Evolutionary conservation across 2,113 vertebrate genomes (phyloP).

Genomic region (Xiphophorus maculatus): DNA sequence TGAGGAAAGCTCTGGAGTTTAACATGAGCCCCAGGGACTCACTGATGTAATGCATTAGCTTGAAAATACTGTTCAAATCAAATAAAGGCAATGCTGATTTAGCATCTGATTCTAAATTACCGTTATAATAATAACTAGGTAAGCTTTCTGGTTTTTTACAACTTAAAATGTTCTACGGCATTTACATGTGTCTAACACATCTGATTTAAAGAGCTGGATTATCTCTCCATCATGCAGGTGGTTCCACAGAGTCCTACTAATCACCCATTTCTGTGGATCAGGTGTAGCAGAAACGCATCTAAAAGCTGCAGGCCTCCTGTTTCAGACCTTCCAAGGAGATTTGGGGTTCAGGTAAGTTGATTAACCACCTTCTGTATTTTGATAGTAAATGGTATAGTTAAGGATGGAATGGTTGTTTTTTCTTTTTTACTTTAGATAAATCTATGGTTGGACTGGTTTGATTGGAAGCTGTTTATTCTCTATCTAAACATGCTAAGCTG

Average conservation of each 20-base stretch:
- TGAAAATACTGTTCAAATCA: background rate
- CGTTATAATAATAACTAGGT: background rate
- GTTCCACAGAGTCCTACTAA: background rate
- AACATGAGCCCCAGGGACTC: background rate
- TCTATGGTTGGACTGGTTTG: background rate
- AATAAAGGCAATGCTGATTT: background rate
- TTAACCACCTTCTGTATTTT: background rate
- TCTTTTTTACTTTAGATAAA: background rate
- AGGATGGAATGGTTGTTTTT: background rate
- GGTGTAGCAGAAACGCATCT: background rate
- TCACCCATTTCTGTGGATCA: background rate
- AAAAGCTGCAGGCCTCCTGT: background rate
- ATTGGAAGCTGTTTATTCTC: constrained; percentile 6
- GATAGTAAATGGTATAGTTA: background rate
- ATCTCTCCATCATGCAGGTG: background rate
- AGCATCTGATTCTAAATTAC: background rate
- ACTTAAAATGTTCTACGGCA: background rate
- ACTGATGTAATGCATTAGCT: background rate
- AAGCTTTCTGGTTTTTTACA: background rate
- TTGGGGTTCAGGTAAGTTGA: background rate
- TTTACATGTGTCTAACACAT: background rate
- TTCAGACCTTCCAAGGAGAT: background rate
- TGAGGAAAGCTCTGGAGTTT: constrained; percentile 21
- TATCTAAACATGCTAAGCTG: background rate
- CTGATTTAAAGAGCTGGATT: no score